These are phyloP conservation scores for Nasonia giraulti DNA, from an alignment of 1,140 invertebrate species.

Conservation along the genomic window DNA sequence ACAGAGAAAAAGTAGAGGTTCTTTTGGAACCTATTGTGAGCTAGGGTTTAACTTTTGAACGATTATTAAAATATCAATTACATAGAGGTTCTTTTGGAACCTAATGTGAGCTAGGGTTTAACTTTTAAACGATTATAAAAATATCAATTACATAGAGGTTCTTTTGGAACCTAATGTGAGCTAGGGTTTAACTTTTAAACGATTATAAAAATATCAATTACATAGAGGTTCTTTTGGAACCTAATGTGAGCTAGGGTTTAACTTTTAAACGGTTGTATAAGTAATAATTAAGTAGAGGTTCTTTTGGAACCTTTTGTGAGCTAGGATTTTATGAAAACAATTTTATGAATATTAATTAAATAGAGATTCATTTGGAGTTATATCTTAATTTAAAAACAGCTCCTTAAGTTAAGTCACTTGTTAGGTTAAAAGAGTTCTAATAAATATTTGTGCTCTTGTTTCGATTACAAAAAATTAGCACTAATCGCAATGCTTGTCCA, in stretches of 20 bases:
- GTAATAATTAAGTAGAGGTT: no score
- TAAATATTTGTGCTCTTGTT: no score
- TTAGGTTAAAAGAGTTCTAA: no score
- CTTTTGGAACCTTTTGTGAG: background rate
- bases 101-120: background rate
- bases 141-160: background rate
- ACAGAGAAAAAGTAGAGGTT: no score
- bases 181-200: background rate
- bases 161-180: constrained; percentile 26
- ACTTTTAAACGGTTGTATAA: no score
- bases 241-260: background rate
- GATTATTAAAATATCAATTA: no score
- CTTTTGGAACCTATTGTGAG: no score
- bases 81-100: constrained; percentile 27
- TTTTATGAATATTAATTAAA: background rate
- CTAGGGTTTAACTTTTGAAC: no score
- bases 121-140: no score
- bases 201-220: background rate
- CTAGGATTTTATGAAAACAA: background rate
- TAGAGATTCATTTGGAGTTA: constrained; percentile 23
- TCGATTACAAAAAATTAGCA: no score
- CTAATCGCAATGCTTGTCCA: no score
- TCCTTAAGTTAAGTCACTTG: no score
- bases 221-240: constrained; percentile 26
- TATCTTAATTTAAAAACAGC: background rate